Conservation (phyloP, 2,888 invertebrate genomes). For the Cordylochernes scorpioides region DNA sequence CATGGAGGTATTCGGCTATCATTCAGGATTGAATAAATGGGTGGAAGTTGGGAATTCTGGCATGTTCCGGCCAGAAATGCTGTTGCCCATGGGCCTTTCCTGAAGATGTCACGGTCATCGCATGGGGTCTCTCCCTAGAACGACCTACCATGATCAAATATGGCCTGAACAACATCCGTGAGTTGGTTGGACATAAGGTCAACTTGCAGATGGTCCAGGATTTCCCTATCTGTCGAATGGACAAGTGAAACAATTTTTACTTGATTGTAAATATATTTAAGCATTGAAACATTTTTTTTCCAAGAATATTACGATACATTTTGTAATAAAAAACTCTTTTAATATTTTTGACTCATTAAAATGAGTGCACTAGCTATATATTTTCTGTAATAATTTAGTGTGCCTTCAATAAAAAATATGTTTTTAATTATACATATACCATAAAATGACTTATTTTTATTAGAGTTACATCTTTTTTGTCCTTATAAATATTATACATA, state of each 20-base stretch:
- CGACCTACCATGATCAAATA: conserved; percentile 97
- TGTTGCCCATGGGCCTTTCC: conserved; percentile 89
- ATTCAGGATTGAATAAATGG: conserved; percentile 53
- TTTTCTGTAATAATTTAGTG: no score
- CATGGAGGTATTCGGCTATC: conserved; percentile 96
- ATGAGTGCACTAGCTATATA: no score
- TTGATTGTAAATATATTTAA: no score
- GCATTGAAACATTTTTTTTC: no score
- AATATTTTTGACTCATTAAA: no score
- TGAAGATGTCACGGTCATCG: conserved; percentile 69
- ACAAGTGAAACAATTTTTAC: conserved; percentile 33
- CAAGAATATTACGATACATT: no score
- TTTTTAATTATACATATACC: no score
- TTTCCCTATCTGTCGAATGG: conserved; percentile 72
- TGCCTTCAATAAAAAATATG: no score
- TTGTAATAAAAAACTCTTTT: no score
- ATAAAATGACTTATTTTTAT: no score
- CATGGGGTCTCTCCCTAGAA: conserved; percentile 89
- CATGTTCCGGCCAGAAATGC: conserved; percentile 85
- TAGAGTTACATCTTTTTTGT: no score
- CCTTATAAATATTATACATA: no score
- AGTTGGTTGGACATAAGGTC: conserved; percentile 82
- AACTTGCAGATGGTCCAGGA: conserved; percentile 82
- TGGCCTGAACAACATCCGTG: conserved; percentile 82
- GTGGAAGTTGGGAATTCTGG: conserved; percentile 89